Evolutionary conservation across 2,888 invertebrate species (phyloP).

Genomic region (Drosophila niveifrons): DNA sequence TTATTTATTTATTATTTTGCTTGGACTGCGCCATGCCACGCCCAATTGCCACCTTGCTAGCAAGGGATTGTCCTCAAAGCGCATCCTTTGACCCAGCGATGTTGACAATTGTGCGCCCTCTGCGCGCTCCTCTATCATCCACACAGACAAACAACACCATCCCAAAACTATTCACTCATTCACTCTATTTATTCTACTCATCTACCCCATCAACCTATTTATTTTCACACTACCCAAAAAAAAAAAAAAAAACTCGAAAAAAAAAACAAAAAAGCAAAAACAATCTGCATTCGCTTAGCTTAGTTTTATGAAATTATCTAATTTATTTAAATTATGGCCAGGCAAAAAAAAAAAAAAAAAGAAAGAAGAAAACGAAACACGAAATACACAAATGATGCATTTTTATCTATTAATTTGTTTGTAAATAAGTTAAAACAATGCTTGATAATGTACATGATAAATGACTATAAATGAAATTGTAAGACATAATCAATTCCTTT

Average conservation of each 20-base stretch:
- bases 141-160: not conserved
- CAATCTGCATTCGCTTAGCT: conserved; percentile 62
- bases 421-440: conserved; percentile 76
- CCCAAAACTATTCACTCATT: conserved; percentile 21
- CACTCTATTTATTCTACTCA: conserved; percentile 72
- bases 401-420: conserved; percentile 75
- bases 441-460: conserved; percentile 67
- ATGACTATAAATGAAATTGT: conserved; percentile 50
- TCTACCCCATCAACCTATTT: conserved; percentile 66
- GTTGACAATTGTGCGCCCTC: conserved; percentile 82
- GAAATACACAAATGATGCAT: conserved; percentile 57
- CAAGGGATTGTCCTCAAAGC: conserved; percentile 73
- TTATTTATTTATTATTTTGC: conserved; percentile 73
- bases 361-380: conserved; percentile 19
- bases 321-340: conserved; percentile 76
- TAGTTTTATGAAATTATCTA: conserved; percentile 77
- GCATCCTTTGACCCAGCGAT: conserved; percentile 84
- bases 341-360: conserved; percentile 47
- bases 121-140: conserved; percentile 29
- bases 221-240: conserved; percentile 50
- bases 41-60: conserved; percentile 85
- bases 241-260: conserved; percentile 5
- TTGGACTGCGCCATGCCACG: conserved; percentile 54
- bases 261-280: conserved; percentile 19
- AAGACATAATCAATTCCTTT: conserved; percentile 37